Percentiles rank a stretch among this genome's conserved stretches.
These are phyloP conservation scores for Galagoides demidoff DNA, from an alignment of 2,797 vertebrate genomes.

Conservation along the genomic window DNA sequence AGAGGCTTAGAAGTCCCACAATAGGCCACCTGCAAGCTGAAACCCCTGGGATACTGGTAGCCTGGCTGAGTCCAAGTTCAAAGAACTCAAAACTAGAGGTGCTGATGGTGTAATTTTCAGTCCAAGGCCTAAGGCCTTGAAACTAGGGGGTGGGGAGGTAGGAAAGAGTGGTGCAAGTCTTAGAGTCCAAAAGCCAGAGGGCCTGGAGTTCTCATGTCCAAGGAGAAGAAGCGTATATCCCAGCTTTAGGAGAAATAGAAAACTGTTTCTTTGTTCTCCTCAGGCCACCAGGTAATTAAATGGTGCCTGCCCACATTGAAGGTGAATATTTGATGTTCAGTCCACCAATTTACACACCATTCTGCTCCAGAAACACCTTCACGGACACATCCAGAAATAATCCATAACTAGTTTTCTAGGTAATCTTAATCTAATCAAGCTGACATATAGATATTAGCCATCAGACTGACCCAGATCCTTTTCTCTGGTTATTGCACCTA, in stretches of 20 bases:
- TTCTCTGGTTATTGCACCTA: not conserved
- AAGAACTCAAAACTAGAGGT: not conserved
- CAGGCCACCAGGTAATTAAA: not conserved
- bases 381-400: not conserved
- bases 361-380: not conserved
- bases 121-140: not conserved
- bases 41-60: not conserved
- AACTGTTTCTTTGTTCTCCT: not conserved
- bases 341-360: not conserved
- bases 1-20: not conserved
- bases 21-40: not conserved
- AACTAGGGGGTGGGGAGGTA: not conserved
- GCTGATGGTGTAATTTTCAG: not conserved
- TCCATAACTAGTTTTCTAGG: not conserved
- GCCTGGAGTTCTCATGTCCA: not conserved
- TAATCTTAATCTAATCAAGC: not conserved
- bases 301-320: not conserved
- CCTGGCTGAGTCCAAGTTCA: not conserved
- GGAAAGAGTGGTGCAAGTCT: not conserved
- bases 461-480: not conserved
- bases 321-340: not conserved
- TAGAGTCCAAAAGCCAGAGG: not conserved
- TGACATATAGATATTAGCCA: not conserved
- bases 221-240: not conserved
- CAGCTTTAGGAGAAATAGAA: not conserved